phyloP scores from a whole-genome alignment of 2,113 vertebrate genomes.

The Labeo rohita region DNA sequence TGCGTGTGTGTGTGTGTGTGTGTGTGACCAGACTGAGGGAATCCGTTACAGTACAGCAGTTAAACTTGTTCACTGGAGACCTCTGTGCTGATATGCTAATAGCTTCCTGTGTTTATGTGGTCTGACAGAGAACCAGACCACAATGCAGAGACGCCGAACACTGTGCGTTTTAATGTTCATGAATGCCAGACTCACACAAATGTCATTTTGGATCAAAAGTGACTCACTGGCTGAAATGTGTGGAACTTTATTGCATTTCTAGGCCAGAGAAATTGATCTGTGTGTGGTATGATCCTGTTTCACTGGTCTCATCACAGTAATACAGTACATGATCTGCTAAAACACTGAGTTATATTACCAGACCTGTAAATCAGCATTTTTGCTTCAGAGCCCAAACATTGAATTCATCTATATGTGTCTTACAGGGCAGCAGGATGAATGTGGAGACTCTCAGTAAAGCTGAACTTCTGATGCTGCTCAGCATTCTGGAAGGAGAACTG shows the following conservation, averaged over 20 bases:
- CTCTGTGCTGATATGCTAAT: slow-evolving; percentile 69
- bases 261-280: slow-evolving; percentile 32
- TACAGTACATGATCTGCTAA: slow-evolving; percentile 5
- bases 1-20: background rate
- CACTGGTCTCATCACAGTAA: background rate
- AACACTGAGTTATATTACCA: background rate
- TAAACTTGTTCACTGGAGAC: slow-evolving; percentile 26
- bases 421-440: slow-evolving; percentile 92
- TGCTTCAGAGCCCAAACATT: background rate
- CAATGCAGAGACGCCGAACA: slow-evolving; percentile 54
- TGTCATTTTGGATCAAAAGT: slow-evolving; percentile 21
- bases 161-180: slow-evolving; percentile 21
- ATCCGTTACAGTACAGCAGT: slow-evolving; percentile 27
- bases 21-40: slow-evolving; percentile 13
- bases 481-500: slow-evolving; percentile 94
- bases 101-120: slow-evolving; percentile 66
- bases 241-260: background rate
- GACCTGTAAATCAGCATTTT: slow-evolving; percentile 15
- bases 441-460: slow-evolving; percentile 97
- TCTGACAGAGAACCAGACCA: slow-evolving; percentile 56
- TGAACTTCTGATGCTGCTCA: slow-evolving; percentile 94
- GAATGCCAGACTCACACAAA: slow-evolving; percentile 24
- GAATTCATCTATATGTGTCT: slow-evolving; percentile 17
- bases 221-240: slow-evolving; percentile 9
- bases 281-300: slow-evolving; percentile 2